Percentiles rank a stretch among this genome's conserved stretches.
These are phyloP conservation scores for Ciconia nigra DNA, from an alignment of 2,797 vertebrate species.

Conservation along the genomic window DNA sequence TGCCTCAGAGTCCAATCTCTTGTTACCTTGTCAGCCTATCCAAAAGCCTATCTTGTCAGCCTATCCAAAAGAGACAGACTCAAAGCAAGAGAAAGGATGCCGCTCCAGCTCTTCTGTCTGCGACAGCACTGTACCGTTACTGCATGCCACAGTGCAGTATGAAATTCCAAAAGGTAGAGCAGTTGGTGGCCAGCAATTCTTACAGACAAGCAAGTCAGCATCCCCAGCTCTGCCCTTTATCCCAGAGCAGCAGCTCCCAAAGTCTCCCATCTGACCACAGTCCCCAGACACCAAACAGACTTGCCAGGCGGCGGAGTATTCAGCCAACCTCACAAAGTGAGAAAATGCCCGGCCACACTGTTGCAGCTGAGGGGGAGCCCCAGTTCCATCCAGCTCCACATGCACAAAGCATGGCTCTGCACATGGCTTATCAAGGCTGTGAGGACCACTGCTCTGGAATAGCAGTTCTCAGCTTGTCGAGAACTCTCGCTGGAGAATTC, in stretches of 20 bases:
- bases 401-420: fast-evolving
- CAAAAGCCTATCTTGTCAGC: background rate
- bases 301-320: background rate
- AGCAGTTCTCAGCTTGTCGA: background rate
- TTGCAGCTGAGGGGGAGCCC: background rate
- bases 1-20: background rate
- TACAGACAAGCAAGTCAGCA: background rate
- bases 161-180: background rate
- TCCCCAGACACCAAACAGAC: background rate
- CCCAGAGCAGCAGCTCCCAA: background rate
- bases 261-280: background rate
- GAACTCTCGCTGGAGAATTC: background rate
- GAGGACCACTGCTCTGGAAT: background rate
- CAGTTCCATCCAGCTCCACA: background rate
- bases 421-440: background rate
- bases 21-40: background rate
- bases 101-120: background rate
- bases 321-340: fast-evolving
- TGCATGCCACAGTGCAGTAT: background rate
- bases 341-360: background rate
- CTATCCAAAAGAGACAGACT: background rate
- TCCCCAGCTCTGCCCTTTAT: background rate
- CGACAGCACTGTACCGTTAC: background rate
- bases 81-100: background rate
- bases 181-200: background rate